Evolutionary conservation across 2,797 vertebrate species (phyloP).

Genomic region (Etheostoma perlongum): DNA sequence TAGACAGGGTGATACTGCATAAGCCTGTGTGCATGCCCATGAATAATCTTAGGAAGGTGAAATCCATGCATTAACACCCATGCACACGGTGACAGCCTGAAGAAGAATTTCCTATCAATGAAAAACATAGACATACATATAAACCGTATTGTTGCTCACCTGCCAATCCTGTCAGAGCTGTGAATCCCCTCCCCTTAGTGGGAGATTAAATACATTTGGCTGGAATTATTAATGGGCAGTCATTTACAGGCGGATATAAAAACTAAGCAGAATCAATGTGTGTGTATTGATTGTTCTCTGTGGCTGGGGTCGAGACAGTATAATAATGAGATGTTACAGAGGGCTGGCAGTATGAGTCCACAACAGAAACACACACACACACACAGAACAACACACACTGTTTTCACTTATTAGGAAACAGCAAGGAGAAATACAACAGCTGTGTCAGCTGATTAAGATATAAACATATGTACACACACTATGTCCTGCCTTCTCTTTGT

Average conservation of each 20-base stretch:
- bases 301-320: constrained; percentile 84
- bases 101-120: constrained; percentile 64
- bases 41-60: constrained; percentile 78
- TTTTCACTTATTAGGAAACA: constrained; percentile 60
- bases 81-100: constrained; percentile 55
- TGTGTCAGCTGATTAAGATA: constrained; percentile 73
- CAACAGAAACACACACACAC: constrained; percentile 32
- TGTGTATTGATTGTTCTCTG: constrained; percentile 85
- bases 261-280: constrained; percentile 87
- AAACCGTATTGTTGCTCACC: constrained; percentile 66
- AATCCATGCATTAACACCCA: constrained; percentile 69
- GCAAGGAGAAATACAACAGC: constrained; percentile 59
- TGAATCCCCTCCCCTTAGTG: constrained; percentile 76
- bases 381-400: constrained; percentile 37
- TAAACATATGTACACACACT: constrained; percentile 61
- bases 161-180: constrained; percentile 75
- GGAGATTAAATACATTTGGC: constrained; percentile 87
- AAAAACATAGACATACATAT: constrained; percentile 55
- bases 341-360: constrained; percentile 71
- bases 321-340: constrained; percentile 86
- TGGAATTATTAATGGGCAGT: constrained; percentile 87
- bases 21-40: constrained; percentile 70
- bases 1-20: constrained; percentile 51
- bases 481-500: constrained; percentile 45
- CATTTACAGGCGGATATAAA: constrained; percentile 86